phyloP scores from a whole-genome alignment of 2,888 invertebrate species.

The Xylota sylvarum region DNA sequence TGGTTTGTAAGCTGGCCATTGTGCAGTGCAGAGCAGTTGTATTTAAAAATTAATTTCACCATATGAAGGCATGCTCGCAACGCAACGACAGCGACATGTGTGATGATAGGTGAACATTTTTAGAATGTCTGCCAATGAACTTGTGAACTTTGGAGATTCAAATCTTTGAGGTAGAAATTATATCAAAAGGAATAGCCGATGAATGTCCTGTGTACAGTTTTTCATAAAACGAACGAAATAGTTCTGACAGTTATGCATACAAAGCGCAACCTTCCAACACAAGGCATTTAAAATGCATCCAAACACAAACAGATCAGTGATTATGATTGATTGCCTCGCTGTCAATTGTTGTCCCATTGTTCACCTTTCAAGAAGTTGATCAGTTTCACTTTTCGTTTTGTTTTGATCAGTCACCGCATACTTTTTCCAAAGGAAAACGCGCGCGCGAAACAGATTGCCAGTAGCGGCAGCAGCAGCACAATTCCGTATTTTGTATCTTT shows the following conservation, averaged over 20 bases:
- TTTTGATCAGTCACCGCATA: conserved; percentile 71
- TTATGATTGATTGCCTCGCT: conserved; percentile 77
- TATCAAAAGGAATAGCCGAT: too few relatives aligned
- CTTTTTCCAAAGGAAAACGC: conserved; percentile 44
- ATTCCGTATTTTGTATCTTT: conserved; percentile 56
- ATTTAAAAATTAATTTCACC: not conserved
- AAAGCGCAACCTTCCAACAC: conserved; percentile 1
- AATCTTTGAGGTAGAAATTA: not conserved
- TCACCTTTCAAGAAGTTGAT: conserved; percentile 74
- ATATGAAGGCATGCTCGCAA: conserved; percentile 4
- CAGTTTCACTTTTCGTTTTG: conserved; percentile 75
- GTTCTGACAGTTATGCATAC: conserved; percentile 17
- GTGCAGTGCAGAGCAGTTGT: conserved; percentile 6
- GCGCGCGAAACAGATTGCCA: conserved; percentile 56
- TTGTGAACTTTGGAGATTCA: not conserved
- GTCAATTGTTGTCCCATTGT: conserved; percentile 75
- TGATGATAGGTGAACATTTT: conserved; percentile 21
- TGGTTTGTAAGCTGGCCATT: conserved; percentile 2
- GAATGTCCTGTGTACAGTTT: not conserved
- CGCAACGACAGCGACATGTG: conserved; percentile 33
- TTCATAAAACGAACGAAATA: not conserved
- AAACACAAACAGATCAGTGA: conserved; percentile 66
- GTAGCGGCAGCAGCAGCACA: conserved; percentile 35
- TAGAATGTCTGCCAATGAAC: not conserved
- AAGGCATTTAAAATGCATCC: conserved; percentile 32